These are phyloP conservation scores for Daktulosphaira vitifoliae DNA, from an alignment of 1,140 invertebrate species.

Conservation along the genomic window DNA sequence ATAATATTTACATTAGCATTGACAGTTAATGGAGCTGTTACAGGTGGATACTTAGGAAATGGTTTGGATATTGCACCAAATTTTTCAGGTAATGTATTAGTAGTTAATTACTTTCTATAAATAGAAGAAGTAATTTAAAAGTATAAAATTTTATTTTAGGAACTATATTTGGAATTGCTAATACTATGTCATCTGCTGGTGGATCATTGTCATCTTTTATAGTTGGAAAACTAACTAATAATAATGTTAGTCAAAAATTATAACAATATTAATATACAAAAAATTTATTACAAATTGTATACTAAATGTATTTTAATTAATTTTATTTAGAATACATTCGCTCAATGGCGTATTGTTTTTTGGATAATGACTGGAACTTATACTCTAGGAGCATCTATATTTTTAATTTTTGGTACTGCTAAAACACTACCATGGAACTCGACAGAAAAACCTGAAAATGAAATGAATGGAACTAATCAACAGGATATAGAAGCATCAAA, in stretches of 20 bases:
- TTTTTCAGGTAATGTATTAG: conserved; percentile 57
- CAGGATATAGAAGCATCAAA: too few species aligned
- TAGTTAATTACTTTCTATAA: too few species aligned
- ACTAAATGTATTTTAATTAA: too few species aligned
- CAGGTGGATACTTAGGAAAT: conserved; percentile 79
- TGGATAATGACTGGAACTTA: conserved; percentile 69
- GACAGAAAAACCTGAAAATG: too few species aligned
- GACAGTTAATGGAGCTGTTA: conserved; percentile 75
- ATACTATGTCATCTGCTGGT: conserved; percentile 78
- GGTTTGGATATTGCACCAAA: conserved; percentile 82
- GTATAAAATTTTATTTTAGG: conserved; percentile 43
- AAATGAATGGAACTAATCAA: too few species aligned
- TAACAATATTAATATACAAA: neutral
- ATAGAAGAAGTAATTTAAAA: too few species aligned
- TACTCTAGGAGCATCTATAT: conserved; percentile 57
- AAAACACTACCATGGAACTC: conserved; percentile 61
- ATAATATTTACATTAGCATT: conserved; percentile 64
- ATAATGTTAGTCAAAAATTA: conserved; percentile 52
- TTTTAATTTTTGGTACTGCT: conserved; percentile 59
- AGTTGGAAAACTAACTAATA: conserved; percentile 70
- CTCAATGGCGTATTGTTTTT: conserved; percentile 76
- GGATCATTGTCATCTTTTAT: conserved; percentile 76
- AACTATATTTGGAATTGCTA: conserved; percentile 82
- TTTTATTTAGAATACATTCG: conserved; percentile 57
- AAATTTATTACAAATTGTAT: too few species aligned